These are phyloP conservation scores for Brienomyrus longianalis DNA, from an alignment of 2,113 vertebrate genomes.

Conservation along the genomic window DNA sequence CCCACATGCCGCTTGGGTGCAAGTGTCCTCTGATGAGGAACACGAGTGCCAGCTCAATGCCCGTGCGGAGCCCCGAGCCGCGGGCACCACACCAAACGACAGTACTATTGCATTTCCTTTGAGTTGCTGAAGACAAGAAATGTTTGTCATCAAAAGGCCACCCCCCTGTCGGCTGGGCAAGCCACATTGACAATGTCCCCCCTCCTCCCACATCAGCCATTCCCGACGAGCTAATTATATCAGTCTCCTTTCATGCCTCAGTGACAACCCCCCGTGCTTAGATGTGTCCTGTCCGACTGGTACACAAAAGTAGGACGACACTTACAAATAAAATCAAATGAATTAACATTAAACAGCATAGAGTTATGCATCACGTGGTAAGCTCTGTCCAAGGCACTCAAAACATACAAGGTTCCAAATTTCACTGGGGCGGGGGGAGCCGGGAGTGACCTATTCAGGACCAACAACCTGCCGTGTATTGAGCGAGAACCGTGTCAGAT, in stretches of 20 bases:
- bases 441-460: slow-evolving; percentile 17
- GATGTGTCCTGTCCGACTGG: not conserved
- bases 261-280: not conserved
- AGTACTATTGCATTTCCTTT: slow-evolving; percentile 12
- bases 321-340: not conserved
- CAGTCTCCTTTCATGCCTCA: slow-evolving; percentile 3
- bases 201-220: not conserved
- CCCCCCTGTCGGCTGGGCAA: not conserved
- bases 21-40: not conserved
- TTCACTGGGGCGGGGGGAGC: not conserved
- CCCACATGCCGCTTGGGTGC: not conserved
- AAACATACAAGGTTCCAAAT: not conserved
- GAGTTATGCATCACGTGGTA: not conserved
- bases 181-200: not conserved
- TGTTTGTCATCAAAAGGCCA: slow-evolving; percentile 5
- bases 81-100: not conserved
- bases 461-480: slow-evolving; percentile 28
- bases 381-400: not conserved
- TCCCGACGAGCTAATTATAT: slow-evolving; percentile 4
- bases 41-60: not conserved
- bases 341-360: not conserved
- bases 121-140: slow-evolving; percentile 11
- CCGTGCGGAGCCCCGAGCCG: not conserved
- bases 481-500: slow-evolving; percentile 35
- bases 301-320: not conserved